These are phyloP conservation scores for Podiceps cristatus DNA, from an alignment of 2,113 vertebrate genomes.

Conservation along the genomic window DNA sequence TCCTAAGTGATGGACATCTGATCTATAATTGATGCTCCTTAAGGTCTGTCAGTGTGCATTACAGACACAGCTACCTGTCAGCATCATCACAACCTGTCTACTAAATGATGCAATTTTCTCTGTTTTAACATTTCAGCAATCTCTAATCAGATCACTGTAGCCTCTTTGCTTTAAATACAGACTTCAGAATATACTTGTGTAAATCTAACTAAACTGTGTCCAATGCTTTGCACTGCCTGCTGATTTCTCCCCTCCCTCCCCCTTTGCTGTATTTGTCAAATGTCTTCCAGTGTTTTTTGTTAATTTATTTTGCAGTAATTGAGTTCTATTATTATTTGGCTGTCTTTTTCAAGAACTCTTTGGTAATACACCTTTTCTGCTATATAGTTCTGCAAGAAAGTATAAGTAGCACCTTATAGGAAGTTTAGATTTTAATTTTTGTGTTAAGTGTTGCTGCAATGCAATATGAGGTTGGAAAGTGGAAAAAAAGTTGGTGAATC, in stretches of 20 bases:
- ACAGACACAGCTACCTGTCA: neutral
- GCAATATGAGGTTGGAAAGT: neutral
- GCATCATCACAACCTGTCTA: neutral
- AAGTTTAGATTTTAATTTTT: slow-evolving; percentile 7
- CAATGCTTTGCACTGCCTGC: neutral
- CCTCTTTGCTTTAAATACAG: neutral
- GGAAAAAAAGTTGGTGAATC: neutral
- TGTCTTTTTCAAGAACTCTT: neutral
- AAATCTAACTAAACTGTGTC: neutral
- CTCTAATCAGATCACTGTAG: neutral
- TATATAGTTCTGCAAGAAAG: neutral
- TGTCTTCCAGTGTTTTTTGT: neutral
- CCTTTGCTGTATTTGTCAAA: neutral
- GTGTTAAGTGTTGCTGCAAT: neutral
- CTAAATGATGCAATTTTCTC: neutral
- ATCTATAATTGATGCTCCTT: neutral
- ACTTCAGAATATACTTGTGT: neutral
- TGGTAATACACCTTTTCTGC: neutral
- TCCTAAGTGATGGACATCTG: neutral
- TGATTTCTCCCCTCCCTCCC: neutral
- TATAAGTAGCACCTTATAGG: neutral
- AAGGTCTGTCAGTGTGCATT: neutral
- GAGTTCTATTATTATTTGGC: neutral
- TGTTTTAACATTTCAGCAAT: neutral
- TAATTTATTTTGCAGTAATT: neutral